Evolutionary conservation across 2,797 vertebrate species (phyloP).

Genomic region (Lepus oiostolus): DNA sequence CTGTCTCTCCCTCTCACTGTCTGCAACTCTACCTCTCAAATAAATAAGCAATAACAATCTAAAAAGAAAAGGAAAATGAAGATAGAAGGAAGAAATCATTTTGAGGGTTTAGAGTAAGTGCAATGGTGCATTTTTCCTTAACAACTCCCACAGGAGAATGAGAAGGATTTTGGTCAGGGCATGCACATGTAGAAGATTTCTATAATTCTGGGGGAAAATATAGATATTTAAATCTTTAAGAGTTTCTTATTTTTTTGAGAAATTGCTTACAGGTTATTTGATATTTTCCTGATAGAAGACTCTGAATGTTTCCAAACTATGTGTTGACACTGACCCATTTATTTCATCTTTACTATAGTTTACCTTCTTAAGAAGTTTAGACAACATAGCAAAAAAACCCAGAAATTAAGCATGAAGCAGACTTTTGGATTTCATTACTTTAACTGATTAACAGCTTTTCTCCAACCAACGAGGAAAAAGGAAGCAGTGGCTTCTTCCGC

Average conservation of each 20-base stretch:
- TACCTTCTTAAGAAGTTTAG: not conserved
- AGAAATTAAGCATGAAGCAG: not conserved
- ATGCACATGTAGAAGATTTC: not conserved
- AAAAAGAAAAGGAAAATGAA: not conserved
- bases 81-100: too few relatives aligned
- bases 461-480: not conserved
- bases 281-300: not conserved
- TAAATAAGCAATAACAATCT: too few relatives aligned
- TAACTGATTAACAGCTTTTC: not conserved
- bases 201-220: conserved; percentile 18
- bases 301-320: not conserved
- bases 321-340: not conserved
- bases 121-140: not conserved
- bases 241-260: not conserved
- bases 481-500: not conserved
- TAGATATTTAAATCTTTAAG: not conserved
- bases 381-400: not conserved
- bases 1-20: too few relatives aligned
- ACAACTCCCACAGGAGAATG: not conserved
- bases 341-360: not conserved
- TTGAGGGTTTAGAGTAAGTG: not conserved
- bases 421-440: not conserved
- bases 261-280: not conserved
- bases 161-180: not conserved
- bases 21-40: too few relatives aligned